Evolutionary conservation across 1,140 invertebrate genomes (phyloP).

Genomic region (Tenebrio molitor): DNA sequence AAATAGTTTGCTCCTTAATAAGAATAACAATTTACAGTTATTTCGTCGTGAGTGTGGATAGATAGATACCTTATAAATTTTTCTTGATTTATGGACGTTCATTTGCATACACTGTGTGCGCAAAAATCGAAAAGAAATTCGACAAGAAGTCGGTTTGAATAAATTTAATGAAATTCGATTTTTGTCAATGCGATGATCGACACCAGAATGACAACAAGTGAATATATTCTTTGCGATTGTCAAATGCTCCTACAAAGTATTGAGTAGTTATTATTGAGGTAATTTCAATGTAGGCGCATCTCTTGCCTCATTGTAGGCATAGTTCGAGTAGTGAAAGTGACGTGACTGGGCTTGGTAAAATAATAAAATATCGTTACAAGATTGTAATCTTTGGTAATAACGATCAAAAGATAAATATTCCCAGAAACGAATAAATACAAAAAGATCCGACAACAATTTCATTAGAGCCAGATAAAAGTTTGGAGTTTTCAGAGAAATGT

Average conservation of each 20-base stretch:
- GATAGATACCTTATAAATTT: constrained; percentile 3
- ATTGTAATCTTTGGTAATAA: too few species aligned
- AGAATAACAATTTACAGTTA: constrained; percentile 44
- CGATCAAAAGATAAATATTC: too few species aligned
- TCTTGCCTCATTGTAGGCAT: not conserved
- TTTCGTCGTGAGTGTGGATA: constrained; percentile 25
- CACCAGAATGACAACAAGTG: too few species aligned
- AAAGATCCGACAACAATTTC: too few species aligned
- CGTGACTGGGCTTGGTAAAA: not conserved
- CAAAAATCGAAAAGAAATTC: not conserved
- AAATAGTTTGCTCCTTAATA: constrained; percentile 32
- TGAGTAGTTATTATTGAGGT: not conserved
- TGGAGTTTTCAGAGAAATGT: too few species aligned
- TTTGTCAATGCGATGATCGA: too few species aligned
- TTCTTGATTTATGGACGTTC: constrained; percentile 1
- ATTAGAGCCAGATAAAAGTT: too few species aligned
- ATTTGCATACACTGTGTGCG: not conserved
- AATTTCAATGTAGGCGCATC: not conserved
- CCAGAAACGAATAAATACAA: too few species aligned
- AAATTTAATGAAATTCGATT: too few species aligned
- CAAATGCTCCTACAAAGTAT: not conserved
- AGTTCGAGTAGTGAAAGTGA: not conserved
- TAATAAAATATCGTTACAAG: too few species aligned
- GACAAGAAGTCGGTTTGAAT: too few species aligned
- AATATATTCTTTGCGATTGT: too few species aligned